phyloP scores from a whole-genome alignment of 2,113 vertebrate genomes.

The Gymnarchus niloticus region DNA sequence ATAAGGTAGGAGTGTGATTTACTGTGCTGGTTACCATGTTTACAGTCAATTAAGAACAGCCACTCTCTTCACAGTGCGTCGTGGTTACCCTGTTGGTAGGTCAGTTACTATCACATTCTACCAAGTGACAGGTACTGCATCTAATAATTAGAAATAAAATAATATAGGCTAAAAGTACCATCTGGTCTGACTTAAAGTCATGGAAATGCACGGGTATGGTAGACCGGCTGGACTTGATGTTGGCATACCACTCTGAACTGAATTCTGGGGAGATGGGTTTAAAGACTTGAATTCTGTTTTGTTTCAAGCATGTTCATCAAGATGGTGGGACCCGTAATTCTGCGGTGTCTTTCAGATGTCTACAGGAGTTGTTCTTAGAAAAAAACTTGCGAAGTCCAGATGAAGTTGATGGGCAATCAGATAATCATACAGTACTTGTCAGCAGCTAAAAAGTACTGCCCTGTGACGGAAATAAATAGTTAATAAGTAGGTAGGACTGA shows the following conservation, averaged over 20 bases:
- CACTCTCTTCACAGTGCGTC: not conserved
- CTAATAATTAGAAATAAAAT: not conserved
- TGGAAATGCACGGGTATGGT: not conserved
- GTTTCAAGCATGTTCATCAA: not conserved
- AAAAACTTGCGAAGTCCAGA: not conserved
- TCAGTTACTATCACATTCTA: not conserved
- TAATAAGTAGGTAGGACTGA: not conserved
- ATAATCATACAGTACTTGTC: not conserved
- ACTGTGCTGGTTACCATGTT: not conserved
- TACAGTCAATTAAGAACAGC: not conserved
- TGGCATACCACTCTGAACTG: not conserved
- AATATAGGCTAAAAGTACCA: not conserved
- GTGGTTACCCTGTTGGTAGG: not conserved
- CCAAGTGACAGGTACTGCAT: not conserved
- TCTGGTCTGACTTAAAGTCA: not conserved
- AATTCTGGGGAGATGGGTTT: not conserved
- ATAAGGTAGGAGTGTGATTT: too few species aligned
- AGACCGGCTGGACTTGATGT: not conserved
- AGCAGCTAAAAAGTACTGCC: not conserved
- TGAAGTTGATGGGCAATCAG: not conserved
- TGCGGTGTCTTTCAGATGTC: not conserved
- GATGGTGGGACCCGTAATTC: not conserved
- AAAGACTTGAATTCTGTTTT: not conserved
- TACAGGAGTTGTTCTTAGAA: not conserved
- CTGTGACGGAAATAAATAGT: not conserved